phyloP scores from a whole-genome alignment of 2,797 vertebrate species.

The Enteromius fasciolatus region DNA sequence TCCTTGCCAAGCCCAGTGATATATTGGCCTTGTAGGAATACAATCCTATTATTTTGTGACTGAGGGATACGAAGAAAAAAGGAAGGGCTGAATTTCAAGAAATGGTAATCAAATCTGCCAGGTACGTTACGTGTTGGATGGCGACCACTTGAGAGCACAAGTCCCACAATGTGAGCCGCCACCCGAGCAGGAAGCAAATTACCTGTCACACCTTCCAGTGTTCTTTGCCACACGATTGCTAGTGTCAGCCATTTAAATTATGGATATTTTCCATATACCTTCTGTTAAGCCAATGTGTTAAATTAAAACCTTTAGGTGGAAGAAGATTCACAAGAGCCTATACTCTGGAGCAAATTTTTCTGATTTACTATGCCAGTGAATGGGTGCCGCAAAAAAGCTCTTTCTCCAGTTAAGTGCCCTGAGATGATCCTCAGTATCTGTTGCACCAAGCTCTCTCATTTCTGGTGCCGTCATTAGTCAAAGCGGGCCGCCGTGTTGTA shows the following conservation, averaged over 20 bases:
- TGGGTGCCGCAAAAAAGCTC: not conserved
- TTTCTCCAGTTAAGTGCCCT: conserved; percentile 27
- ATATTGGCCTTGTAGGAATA: conserved; percentile 31
- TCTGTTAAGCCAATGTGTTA: not conserved
- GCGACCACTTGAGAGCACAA: not conserved
- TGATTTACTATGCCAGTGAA: conserved; percentile 20
- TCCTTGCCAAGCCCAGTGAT: conserved; percentile 34
- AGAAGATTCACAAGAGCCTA: conserved; percentile 1
- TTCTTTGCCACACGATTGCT: not conserved
- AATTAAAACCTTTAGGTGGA: not conserved
- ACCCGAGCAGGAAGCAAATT: conserved; percentile 24
- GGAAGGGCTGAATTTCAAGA: conserved; percentile 34
- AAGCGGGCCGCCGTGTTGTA: not conserved
- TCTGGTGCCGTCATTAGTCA: conserved; percentile 18
- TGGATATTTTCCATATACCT: not conserved
- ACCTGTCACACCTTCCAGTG: conserved; percentile 18
- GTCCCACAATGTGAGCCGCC: conserved; percentile 16
- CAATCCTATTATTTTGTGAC: conserved; percentile 23
- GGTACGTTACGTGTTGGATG: conserved; percentile 10
- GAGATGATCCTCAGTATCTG: conserved; percentile 17
- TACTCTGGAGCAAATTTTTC: not conserved
- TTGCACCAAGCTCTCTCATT: conserved; percentile 32
- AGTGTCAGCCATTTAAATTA: not conserved
- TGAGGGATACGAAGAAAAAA: conserved; percentile 31
- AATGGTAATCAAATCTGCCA: conserved; percentile 28